phyloP scores from a whole-genome alignment of 2,113 vertebrate species.

The Oreochromis spilurus region DNA sequence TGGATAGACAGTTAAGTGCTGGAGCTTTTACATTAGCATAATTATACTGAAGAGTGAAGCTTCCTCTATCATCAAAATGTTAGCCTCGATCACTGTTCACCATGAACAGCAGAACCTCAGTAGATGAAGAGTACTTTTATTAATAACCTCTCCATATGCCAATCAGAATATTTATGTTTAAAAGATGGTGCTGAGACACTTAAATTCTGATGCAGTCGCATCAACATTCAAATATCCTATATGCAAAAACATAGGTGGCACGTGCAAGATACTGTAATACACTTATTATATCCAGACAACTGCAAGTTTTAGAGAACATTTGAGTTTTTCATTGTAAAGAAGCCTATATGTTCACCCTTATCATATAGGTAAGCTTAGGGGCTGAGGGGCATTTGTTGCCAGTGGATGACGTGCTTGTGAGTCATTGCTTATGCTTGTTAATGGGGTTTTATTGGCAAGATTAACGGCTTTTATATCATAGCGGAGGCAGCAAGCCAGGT shows the following conservation, averaged over 20 bases:
- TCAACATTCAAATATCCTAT: background rate
- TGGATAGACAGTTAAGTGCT: constrained; percentile 59
- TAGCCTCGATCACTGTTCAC: constrained; percentile 54
- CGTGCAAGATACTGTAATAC: background rate
- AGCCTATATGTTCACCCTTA: background rate
- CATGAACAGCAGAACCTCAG: constrained; percentile 39
- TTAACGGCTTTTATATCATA: constrained; percentile 70
- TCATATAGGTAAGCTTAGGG: constrained; percentile 18
- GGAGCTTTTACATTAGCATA: constrained; percentile 60
- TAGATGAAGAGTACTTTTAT: constrained; percentile 59
- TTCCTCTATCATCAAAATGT: constrained; percentile 67
- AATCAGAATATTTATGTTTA: constrained; percentile 17
- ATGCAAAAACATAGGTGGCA: background rate
- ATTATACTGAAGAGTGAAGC: constrained; percentile 64
- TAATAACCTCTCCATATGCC: constrained; percentile 55
- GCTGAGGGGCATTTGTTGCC: constrained; percentile 40
- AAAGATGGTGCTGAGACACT: background rate
- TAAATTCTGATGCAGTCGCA: background rate
- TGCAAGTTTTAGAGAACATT: background rate
- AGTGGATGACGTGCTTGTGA: constrained; percentile 51
- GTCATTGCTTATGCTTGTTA: constrained; percentile 63
- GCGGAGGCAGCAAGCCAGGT: constrained; percentile 61
- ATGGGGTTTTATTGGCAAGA: constrained; percentile 70
- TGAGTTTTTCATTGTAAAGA: background rate
- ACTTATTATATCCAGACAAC: background rate